Evolutionary conservation across 2,888 invertebrate species (phyloP).

Genomic region (Coleophora flavipennella): DNA sequence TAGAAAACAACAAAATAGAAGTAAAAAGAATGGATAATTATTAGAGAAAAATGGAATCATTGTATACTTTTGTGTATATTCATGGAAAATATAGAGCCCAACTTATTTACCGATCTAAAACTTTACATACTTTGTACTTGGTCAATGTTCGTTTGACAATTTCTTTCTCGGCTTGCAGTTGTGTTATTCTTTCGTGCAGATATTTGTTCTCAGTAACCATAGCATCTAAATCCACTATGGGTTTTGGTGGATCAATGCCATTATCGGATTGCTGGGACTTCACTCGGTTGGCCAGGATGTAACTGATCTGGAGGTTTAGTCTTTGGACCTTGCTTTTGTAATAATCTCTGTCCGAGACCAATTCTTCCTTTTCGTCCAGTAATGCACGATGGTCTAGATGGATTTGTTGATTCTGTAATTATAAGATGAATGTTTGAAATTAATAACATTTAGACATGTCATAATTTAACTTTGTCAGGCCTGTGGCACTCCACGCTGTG

Average conservation of each 20-base stretch:
- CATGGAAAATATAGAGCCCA: too few species aligned
- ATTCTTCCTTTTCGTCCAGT: conserved; percentile 88
- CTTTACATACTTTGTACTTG: conserved; percentile 78
- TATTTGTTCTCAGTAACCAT: conserved; percentile 88
- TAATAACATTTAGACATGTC: too few species aligned
- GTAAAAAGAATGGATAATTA: too few species aligned
- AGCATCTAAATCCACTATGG: conserved; percentile 83
- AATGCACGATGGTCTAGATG: conserved; percentile 83
- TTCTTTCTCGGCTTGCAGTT: conserved; percentile 84
- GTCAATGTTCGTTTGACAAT: conserved; percentile 79
- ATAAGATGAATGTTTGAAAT: background rate
- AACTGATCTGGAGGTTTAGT: conserved; percentile 84
- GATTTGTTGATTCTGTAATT: conserved; percentile 77
- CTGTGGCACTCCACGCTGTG: too few species aligned
- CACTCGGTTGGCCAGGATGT: conserved; percentile 67
- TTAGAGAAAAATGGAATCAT: too few species aligned
- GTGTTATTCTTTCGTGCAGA: conserved; percentile 84
- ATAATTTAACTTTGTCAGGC: too few species aligned
- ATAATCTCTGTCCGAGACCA: conserved; percentile 84
- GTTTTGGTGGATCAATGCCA: conserved; percentile 39
- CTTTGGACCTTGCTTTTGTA: conserved; percentile 88
- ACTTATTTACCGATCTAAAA: too few species aligned
- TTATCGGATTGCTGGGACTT: conserved; percentile 40
- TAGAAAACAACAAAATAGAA: too few species aligned
- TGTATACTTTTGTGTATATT: too few species aligned